These are phyloP conservation scores for Euzetes globulus DNA, from an alignment of 2,888 invertebrate genomes.

Conservation along the genomic window DNA sequence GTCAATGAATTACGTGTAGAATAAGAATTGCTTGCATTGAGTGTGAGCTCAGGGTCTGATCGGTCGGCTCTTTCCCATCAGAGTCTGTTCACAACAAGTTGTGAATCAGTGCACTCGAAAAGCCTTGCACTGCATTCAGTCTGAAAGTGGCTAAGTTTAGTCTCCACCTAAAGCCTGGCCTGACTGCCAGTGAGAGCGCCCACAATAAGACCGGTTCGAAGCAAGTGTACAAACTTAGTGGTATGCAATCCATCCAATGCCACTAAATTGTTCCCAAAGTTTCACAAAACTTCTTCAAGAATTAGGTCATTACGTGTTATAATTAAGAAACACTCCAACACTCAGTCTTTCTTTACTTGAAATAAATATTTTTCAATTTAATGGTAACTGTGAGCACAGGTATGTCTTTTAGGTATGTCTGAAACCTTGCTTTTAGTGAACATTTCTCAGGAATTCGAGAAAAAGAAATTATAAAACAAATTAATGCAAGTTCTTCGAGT, in stretches of 20 bases:
- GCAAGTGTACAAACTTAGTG: too few species aligned
- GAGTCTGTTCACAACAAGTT: neutral
- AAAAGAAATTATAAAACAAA: neutral
- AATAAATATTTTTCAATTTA: too few species aligned
- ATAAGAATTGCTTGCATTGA: neutral
- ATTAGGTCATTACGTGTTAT: conserved; percentile 17
- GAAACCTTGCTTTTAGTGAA: neutral
- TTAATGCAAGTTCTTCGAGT: neutral
- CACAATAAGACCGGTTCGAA: neutral
- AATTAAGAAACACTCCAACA: neutral
- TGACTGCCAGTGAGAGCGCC: neutral
- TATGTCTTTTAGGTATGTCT: neutral
- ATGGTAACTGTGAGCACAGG: neutral
- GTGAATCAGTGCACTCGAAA: neutral
- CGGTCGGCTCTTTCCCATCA: neutral
- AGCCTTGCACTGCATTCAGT: neutral
- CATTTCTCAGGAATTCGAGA: neutral
- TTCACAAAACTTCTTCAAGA: neutral
- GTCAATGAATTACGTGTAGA: conserved; percentile 24
- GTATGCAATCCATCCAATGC: neutral
- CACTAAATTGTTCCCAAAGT: neutral
- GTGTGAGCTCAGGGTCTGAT: neutral
- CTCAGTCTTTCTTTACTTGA: neutral
- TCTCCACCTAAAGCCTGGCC: conserved; percentile 6
- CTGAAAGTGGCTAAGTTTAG: neutral